phyloP scores from a whole-genome alignment of 2,888 invertebrate genomes.

The Yponomeuta plumbellus region DNA sequence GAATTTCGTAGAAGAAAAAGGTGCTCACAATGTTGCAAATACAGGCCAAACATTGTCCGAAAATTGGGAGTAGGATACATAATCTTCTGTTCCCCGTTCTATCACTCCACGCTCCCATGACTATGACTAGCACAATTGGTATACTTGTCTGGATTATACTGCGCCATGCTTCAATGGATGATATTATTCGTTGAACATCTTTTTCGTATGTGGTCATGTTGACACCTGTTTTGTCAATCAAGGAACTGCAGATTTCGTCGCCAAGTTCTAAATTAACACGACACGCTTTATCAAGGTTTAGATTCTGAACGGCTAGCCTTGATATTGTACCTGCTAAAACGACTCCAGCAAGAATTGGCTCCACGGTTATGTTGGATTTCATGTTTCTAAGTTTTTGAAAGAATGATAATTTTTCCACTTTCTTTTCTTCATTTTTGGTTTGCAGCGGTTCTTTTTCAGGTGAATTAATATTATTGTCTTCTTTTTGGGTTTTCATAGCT shows the following conservation, averaged over 20 bases:
- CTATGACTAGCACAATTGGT: conserved; percentile 72
- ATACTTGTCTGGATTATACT: conserved; percentile 74
- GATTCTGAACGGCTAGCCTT: conserved; percentile 78
- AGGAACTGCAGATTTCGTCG: conserved; percentile 52
- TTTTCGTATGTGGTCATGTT: conserved; percentile 79
- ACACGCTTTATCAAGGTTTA: conserved; percentile 64
- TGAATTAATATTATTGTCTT: conserved; percentile 23
- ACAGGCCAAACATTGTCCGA: conserved; percentile 69
- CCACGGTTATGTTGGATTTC: conserved; percentile 78
- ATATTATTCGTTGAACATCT: conserved; percentile 75
- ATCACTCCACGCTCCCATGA: conserved; percentile 80
- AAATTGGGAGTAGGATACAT: conserved; percentile 73
- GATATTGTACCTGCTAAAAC: conserved; percentile 80
- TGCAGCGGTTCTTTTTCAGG: conserved; percentile 42
- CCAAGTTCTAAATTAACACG: conserved; percentile 49
- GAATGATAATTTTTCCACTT: conserved; percentile 57
- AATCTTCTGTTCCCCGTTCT: conserved; percentile 74
- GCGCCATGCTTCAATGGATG: conserved; percentile 73
- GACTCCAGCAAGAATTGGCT: conserved; percentile 82
- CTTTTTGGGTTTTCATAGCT: conserved; percentile 35
- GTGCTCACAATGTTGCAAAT: conserved; percentile 70
- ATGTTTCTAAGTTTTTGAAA: conserved; percentile 71
- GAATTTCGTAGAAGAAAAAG: conserved; percentile 69
- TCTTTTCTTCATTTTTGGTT: background rate
- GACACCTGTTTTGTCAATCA: conserved; percentile 44